These are phyloP conservation scores for Oceanodroma tethys DNA, from an alignment of 2,113 vertebrate genomes.

Conservation along the genomic window DNA sequence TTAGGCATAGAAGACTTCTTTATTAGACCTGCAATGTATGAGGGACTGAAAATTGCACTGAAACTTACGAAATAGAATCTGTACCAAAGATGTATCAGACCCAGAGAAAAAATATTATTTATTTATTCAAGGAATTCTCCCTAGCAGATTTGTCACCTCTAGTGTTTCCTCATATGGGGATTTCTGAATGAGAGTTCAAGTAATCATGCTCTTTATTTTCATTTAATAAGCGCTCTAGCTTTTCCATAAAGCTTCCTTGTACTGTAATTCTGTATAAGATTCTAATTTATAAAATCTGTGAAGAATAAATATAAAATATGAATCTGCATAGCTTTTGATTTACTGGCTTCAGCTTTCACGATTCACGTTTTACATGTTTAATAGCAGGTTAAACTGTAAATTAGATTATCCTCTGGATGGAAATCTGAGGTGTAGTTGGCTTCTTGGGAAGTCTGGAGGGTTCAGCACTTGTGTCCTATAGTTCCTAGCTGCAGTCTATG, in stretches of 20 bases:
- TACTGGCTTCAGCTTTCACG: neutral
- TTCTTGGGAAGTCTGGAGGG: neutral
- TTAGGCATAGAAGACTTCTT: constrained; percentile 12
- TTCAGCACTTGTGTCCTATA: neutral
- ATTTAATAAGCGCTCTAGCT: rapidly evolving
- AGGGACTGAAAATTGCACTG: neutral
- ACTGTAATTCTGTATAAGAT: neutral
- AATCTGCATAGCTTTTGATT: neutral
- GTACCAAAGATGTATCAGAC: neutral
- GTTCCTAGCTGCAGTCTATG: neutral
- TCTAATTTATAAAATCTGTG: neutral
- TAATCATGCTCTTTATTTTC: neutral
- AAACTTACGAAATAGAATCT: neutral
- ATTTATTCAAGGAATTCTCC: neutral
- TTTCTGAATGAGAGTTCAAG: neutral
- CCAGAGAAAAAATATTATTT: neutral
- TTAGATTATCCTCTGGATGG: neutral
- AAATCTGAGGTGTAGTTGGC: neutral
- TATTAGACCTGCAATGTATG: neutral
- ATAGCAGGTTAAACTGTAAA: neutral
- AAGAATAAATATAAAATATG: neutral
- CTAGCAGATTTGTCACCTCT: neutral
- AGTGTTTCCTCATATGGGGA: neutral
- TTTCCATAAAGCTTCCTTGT: neutral
- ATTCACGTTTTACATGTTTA: neutral